Evolutionary conservation across 2,797 vertebrate genomes (phyloP), one percentile per base, ranked within the genome.

Genomic region (Clamator glandarius): DNA sequence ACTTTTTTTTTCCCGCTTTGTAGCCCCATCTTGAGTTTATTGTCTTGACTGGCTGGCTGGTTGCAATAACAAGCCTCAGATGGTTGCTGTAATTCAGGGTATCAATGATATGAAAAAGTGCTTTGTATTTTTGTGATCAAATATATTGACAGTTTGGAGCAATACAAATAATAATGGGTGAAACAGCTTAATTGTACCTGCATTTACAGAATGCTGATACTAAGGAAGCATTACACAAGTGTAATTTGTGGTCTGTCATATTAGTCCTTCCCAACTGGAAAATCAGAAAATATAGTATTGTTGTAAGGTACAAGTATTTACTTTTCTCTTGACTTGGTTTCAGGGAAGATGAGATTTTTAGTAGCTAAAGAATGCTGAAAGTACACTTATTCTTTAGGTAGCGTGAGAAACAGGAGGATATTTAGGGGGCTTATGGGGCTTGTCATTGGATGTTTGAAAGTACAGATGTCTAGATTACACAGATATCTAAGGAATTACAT

Each of bases 41-140:
- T 96, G 92, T 91, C 87, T 88, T 93, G 80, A 59, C 80, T 92
- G 77, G 59, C 80, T 92, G 67, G 4, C 89, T 94, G 57, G 33
- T 77, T 87, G 54, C 63, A 88, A 25, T 91, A 90, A 84, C 69
- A 90, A 88, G 52, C 44, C n/a, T 91, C 72, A 87, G 80, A 86
- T 28, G 17, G 87, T 91, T 79, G 63, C 70, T 86, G n/a, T 90
- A 91, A 90, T 93, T 94, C 66, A 18, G 83, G 36, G 10, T 92
- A 91, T 90, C 68, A 67, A 5, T 92, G 76, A 86, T 90, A 76
- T 35, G 36, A 95, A 93, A 76, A 93, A 95, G 74, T 78, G 39
- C 41, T 90, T 92, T 89, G 63, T 93, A 66, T 92, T 91, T 95
- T 89, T 95, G 74, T 84, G 90, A 84, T 92, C 67, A 77, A 95